A percentile compares a stretch with the other conserved stretches of the same genome.
Evolutionary conservation across 2,113 vertebrate genomes (phyloP).

Genomic region (Corvus hawaiiensis): DNA sequence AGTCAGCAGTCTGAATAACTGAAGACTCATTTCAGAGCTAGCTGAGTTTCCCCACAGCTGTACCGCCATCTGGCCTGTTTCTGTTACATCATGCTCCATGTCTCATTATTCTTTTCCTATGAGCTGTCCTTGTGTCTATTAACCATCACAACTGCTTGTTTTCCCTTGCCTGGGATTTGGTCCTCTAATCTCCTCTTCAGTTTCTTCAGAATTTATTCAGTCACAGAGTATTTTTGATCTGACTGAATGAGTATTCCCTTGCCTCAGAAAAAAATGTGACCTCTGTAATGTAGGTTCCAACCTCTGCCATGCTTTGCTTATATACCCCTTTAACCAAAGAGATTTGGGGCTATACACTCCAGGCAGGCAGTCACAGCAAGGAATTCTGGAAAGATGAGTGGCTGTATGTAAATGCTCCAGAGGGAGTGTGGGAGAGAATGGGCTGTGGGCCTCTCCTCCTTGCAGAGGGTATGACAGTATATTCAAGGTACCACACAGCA

Average conservation of each 20-base stretch:
- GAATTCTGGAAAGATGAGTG: background rate
- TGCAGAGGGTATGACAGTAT: background rate
- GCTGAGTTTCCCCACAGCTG: conserved; percentile 48
- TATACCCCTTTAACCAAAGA: background rate
- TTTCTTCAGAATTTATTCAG: conserved; percentile 32
- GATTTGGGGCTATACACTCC: background rate
- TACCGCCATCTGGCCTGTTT: conserved; percentile 48
- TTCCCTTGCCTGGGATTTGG: conserved; percentile 33
- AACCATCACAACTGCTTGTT: conserved; percentile 59
- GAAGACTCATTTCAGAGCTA: conserved; percentile 34
- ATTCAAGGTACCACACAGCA: background rate
- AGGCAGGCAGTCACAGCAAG: background rate
- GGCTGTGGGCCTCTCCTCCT: background rate
- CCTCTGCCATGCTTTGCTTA: background rate
- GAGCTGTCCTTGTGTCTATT: conserved; percentile 62
- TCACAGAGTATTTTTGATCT: background rate
- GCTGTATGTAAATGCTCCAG: background rate
- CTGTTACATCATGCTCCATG: conserved; percentile 55
- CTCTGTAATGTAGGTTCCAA: background rate
- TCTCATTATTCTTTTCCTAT: conserved; percentile 64
- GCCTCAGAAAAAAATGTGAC: background rate
- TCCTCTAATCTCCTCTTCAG: conserved; percentile 28
- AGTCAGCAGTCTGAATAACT: background rate
- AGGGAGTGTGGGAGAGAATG: background rate
- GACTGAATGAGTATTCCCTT: background rate